These are phyloP conservation scores for Danio albolineatus DNA, from an alignment of 2,797 vertebrate genomes.

Conservation along the genomic window DNA sequence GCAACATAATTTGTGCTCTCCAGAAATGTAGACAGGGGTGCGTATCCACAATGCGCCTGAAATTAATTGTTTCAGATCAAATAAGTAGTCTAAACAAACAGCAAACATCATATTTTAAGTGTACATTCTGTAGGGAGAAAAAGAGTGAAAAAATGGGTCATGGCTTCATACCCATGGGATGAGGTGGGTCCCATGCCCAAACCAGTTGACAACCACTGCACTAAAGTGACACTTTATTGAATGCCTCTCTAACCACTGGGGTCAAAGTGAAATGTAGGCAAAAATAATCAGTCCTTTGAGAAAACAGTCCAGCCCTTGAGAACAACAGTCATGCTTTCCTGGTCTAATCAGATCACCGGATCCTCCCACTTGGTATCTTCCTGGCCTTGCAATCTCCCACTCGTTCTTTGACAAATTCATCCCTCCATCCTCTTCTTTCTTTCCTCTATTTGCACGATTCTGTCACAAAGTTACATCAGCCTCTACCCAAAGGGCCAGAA, in stretches of 20 bases:
- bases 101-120: no score
- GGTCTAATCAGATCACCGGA: constrained; percentile 50
- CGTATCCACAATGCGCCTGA: no score
- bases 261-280: constrained; percentile 26
- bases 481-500: constrained; percentile 43
- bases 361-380: constrained; percentile 55
- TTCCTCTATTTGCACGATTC: constrained; percentile 57
- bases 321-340: constrained; percentile 28
- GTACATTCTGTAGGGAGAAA: no score
- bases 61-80: no score
- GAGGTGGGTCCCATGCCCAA: no score
- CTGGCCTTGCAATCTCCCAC: constrained; percentile 44
- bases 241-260: background rate
- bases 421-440: constrained; percentile 49
- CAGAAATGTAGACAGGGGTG: no score
- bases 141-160: no score
- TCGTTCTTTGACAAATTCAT: constrained; percentile 54
- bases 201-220: no score
- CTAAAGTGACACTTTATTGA: background rate
- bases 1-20: no score
- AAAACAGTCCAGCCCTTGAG: constrained; percentile 21
- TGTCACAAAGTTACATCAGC: constrained; percentile 64
- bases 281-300: constrained; percentile 35
- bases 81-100: no score
- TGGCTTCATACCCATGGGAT: no score